Conservation (phyloP, 2,113 vertebrate species). For the Pangasianodon hypophthalmus region DNA sequence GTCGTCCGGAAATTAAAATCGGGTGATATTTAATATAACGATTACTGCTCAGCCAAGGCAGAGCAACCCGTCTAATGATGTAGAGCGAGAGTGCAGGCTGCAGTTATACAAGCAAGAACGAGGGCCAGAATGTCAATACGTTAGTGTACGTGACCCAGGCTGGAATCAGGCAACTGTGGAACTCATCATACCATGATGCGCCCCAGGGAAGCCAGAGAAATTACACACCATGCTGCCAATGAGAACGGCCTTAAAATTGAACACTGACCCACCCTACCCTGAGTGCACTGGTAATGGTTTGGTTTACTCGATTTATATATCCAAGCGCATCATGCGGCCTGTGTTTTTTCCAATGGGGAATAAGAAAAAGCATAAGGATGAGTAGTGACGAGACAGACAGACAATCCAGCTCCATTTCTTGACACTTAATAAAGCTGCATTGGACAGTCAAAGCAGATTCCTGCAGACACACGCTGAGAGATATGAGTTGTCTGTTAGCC, state of each 20-base stretch:
- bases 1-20: constrained; percentile 34
- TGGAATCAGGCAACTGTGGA: background rate
- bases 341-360: no score
- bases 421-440: constrained; percentile 42
- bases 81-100: constrained; percentile 22
- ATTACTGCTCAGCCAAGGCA: constrained; percentile 40
- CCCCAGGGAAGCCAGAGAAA: background rate
- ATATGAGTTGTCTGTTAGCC: constrained; percentile 37
- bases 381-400: background rate
- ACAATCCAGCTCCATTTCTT: constrained; percentile 40
- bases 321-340: background rate
- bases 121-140: constrained; percentile 35
- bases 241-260: background rate
- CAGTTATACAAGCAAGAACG: background rate
- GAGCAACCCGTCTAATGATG: constrained; percentile 31
- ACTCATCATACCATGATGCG: background rate
- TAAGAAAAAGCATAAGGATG: background rate
- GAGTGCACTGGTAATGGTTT: background rate
- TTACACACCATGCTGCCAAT: background rate
- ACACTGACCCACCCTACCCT: background rate
- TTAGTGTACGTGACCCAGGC: constrained; percentile 11
- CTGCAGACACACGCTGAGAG: constrained; percentile 18
- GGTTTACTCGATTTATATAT: background rate
- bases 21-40: constrained; percentile 46
- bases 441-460: constrained; percentile 30